Base-by-base conservation (phyloP, 1,140 invertebrate species). In the Lepidostoma basale region DNA sequence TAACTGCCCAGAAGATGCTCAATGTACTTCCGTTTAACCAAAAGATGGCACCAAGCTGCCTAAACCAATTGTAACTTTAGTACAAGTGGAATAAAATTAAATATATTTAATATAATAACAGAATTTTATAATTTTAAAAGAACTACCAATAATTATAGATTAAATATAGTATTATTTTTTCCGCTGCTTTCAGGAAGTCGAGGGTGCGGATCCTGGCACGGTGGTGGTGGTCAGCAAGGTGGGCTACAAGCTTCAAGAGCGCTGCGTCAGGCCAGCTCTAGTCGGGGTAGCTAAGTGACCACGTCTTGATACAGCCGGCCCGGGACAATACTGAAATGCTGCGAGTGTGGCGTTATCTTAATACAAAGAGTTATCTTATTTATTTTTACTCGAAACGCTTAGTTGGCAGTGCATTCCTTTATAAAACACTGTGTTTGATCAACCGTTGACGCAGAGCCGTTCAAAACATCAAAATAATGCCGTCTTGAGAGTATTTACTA, bases 151-250 rank as follows among this genome's bases (percentile, higher is more conserved):
- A 0, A 36, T 12, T 33, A 22, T 10, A 10, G 16, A 36, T n/a
- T n/a, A 26, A 2, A 9, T 25, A 26, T 28, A n/a, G n/a, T 26
- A 54, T 28, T 6, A 26, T 54, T 28, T 6, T 9, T 5, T 49
- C 25, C 3, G 6, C 10, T 28, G 14, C 28, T 63, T 69, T 8
- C 33, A 74, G 85, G 91, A 92, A 63, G 89, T 92, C 66, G 83
- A 90, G 74, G 89, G 90, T 0, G 94, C 93, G 74, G 87, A 91
- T 58, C 82, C 92, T 2, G 96, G 95, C 40, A 95, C 92, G 2
- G 88, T 99, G 33, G 90, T 96, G 14, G 89, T 93, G 10, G 95
- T 98, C 1, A 95, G 93, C 40, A 98, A 99, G 86, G 87, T 97
- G 44, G 97, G 98, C 14, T 99, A 98, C 79, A 96, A 93, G 82